Base-by-base conservation (phyloP, 2,888 invertebrate genomes). In the Emmelina monodactyla region DNA sequence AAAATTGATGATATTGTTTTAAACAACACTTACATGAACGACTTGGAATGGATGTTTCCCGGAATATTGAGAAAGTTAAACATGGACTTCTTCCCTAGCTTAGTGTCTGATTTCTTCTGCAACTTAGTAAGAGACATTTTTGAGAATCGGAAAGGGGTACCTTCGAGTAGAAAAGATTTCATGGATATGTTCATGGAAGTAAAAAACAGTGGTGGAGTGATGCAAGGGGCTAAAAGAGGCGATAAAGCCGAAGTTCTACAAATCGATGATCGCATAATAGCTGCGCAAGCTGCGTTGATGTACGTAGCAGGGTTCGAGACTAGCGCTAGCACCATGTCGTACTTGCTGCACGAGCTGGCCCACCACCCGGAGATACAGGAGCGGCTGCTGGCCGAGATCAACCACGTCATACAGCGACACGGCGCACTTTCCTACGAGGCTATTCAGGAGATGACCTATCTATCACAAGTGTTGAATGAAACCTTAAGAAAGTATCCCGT, bases 241-340 rank as follows among this genome's bases (percentile, higher is more conserved):
- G 55, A 52, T 0, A 44, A 47, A 4, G 46, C 50, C 1, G 58
- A 62, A 41, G 19, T 19, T 5, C 33, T 62, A 9, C 54, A 54
- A 22, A 40, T 64, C 0, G 53, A 58, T 13, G 54, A 58, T 16
- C 41, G 46, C 3, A 13, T 58, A 9, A 49, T 64, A 29, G 50
- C 56, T 2, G 59, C 58, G 1, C 59, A 62, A 35, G 54, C 55
- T 1, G 50, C 60, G 16, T 42, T 55, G 3, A 61, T 62, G 38
- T 62, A 58, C 37, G 51, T 52, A 1, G 71, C 68, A 9, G 70
- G 71, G 1, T 67, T 64, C 35, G 70, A 69, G 40, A 67, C 70
- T 1, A 66, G 69, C 0, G 58, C 68, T 13, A 53, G 59, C 0
- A 50, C 62, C 1, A 51, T 68, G 40, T 53, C 55, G 35, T 58